A percentile compares a stretch with the other conserved stretches of the same genome.
Conservation (phyloP, 2,888 invertebrate genomes). For the Tribolium freemani region DNA sequence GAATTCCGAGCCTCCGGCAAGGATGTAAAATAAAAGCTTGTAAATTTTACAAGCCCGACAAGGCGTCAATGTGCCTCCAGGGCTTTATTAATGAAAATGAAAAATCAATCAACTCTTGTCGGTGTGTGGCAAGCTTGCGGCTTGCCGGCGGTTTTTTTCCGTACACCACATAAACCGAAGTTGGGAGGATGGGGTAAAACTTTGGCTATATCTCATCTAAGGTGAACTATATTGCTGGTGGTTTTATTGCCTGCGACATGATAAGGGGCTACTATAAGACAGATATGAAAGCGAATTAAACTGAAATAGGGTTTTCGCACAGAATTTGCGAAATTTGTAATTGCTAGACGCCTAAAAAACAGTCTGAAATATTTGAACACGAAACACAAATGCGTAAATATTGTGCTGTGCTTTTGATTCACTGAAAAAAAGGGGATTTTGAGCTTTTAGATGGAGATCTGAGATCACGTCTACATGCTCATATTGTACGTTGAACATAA, state of each 20-base stretch:
- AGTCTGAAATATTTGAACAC: too few relatives aligned
- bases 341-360: too few relatives aligned
- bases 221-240: conserved; percentile 14
- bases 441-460: neutral
- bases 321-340: too few relatives aligned
- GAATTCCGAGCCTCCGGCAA: conserved; percentile 29
- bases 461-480: neutral
- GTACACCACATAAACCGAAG: conserved; percentile 7
- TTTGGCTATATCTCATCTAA: conserved; percentile 25
- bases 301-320: too few relatives aligned
- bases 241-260: conserved; percentile 13
- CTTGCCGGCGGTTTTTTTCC: neutral
- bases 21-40: conserved; percentile 14
- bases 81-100: conserved; percentile 29
- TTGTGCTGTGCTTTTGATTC: neutral
- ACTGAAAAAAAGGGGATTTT: neutral
- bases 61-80: conserved; percentile 32
- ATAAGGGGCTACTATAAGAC: neutral
- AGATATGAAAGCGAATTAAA: too few relatives aligned
- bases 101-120: conserved; percentile 27
- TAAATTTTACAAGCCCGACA: conserved; percentile 20
- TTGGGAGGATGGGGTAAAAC: conserved; percentile 24
- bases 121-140: conserved; percentile 12
- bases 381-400: too few relatives aligned
- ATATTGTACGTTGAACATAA: neutral